A percentile compares a stretch with the other conserved stretches of the same genome.
phyloP scores from a whole-genome alignment of 2,888 invertebrate genomes.

The Netelia virgata region DNA sequence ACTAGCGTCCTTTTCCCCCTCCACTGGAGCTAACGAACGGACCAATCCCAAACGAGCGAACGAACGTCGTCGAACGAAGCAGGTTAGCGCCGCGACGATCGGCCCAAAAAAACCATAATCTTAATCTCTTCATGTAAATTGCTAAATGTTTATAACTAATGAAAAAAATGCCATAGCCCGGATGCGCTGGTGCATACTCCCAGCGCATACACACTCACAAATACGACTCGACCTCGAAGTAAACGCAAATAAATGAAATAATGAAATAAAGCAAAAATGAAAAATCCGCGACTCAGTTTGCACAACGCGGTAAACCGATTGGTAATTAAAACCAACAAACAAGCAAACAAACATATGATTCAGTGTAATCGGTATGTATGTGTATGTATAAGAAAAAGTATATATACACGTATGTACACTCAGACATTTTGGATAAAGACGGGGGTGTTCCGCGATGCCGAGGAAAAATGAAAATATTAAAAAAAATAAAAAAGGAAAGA shows the following conservation, averaged over 20 bases:
- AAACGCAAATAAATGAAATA: constrained; percentile 79
- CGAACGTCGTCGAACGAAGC: constrained; percentile 37
- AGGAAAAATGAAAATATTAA: constrained; percentile 51
- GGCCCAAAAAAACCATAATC: constrained; percentile 81
- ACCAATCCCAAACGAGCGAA: constrained; percentile 36
- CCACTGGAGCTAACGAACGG: constrained; percentile 17
- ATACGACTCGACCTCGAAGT: constrained; percentile 84
- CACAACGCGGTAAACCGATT: constrained; percentile 79
- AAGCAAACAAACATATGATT: constrained; percentile 67
- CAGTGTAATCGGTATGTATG: constrained; percentile 68
- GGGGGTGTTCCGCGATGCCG: constrained; percentile 59
- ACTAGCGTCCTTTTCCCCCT: constrained; percentile 53
- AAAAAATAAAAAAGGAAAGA: constrained; percentile 6
- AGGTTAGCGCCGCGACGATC: constrained; percentile 73
- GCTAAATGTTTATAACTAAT: constrained; percentile 85
- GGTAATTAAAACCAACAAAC: constrained; percentile 77
- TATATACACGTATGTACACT: constrained; percentile 63
- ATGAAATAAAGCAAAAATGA: constrained; percentile 64
- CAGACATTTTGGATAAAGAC: constrained; percentile 65
- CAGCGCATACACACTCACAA: constrained; percentile 85
- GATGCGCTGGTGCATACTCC: constrained; percentile 85
- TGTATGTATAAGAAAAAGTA: constrained; percentile 44
- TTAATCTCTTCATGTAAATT: constrained; percentile 85
- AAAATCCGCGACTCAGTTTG: constrained; percentile 73
- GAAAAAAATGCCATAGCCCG: constrained; percentile 85